These are phyloP conservation scores for Larimichthys crocea DNA, from an alignment of 2,113 vertebrate genomes.

Conservation along the genomic window DNA sequence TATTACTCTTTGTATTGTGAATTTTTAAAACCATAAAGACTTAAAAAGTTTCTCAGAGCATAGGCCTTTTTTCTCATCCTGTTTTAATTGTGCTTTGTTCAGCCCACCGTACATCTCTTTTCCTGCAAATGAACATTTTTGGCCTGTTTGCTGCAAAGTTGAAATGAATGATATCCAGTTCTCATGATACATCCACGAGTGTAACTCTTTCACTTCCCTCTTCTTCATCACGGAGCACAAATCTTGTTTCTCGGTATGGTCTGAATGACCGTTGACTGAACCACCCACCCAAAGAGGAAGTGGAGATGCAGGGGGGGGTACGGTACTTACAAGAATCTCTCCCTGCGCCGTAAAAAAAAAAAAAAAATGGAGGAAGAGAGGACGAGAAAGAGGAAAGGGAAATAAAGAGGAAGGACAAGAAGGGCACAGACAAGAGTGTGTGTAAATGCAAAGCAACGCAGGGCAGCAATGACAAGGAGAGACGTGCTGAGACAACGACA, in stretches of 20 bases:
- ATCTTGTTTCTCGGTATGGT: conserved; percentile 17
- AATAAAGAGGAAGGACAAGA: conserved; percentile 57
- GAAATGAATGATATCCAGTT: not conserved
- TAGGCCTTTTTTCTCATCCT: too few species aligned
- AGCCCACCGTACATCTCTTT: too few species aligned
- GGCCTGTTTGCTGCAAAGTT: not conserved
- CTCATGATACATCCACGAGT: not conserved
- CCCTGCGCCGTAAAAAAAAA: conserved; percentile 75
- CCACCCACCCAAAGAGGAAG: conserved; percentile 62
- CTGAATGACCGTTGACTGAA: conserved; percentile 7
- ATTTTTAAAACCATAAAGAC: not conserved
- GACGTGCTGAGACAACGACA: conserved; percentile 22
- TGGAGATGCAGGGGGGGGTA: conserved; percentile 61
- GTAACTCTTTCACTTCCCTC: conserved; percentile 53
- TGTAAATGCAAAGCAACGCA: conserved; percentile 71
- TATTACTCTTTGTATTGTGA: not conserved
- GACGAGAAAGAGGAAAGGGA: conserved; percentile 40
- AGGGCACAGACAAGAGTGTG: conserved; percentile 69
- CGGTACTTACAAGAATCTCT: conserved; percentile 87
- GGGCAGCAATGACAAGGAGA: conserved; percentile 21
- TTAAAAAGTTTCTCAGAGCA: not conserved
- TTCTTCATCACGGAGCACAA: conserved; percentile 19
- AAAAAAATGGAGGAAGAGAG: conserved; percentile 15
- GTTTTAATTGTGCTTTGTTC: too few species aligned
- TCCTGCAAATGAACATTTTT: not conserved